Conservation (phyloP, 2,888 invertebrate genomes). For the Bedellia somnulentella region DNA sequence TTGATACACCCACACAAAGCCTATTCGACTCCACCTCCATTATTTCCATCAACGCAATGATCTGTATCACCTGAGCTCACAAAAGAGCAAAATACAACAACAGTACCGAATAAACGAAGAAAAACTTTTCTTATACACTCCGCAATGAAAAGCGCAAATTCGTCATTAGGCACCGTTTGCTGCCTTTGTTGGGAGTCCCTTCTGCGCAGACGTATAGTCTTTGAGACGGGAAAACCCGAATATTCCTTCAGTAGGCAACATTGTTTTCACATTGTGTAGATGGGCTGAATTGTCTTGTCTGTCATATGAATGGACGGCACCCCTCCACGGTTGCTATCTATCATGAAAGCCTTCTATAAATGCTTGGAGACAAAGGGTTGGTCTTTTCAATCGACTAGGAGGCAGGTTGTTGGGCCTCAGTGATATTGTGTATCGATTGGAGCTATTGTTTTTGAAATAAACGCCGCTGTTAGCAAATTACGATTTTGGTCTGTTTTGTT, state of each 20-base stretch:
- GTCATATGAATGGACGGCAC: constrained; percentile 48
- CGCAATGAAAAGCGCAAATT: constrained; percentile 63
- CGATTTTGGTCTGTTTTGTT: constrained; percentile 40
- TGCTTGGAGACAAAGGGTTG: constrained; percentile 57
- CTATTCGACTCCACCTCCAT: constrained; percentile 11
- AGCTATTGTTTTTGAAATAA: constrained; percentile 47
- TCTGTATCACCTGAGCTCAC: constrained; percentile 39
- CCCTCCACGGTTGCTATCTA: constrained; percentile 49
- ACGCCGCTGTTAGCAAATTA: constrained; percentile 57
- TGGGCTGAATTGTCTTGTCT: constrained; percentile 56
- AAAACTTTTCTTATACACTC: constrained; percentile 62
- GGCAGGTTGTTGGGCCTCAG: constrained; percentile 55
- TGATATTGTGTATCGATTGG: constrained; percentile 59
- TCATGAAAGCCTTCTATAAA: constrained; percentile 49
- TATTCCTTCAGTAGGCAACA: constrained; percentile 61
- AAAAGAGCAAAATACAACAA: constrained; percentile 41
- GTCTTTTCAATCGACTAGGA: constrained; percentile 55
- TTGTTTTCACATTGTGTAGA: constrained; percentile 57
- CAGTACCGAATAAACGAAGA: constrained; percentile 58
- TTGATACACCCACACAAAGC: not conserved
- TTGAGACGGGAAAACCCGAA: constrained; percentile 44
- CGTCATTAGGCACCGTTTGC: constrained; percentile 61
- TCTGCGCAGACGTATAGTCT: constrained; percentile 17
- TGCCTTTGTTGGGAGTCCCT: constrained; percentile 46
- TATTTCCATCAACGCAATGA: constrained; percentile 30